phyloP scores from a whole-genome alignment of 2,113 vertebrate genomes.

The Oncorhynchus gorbuscha region DNA sequence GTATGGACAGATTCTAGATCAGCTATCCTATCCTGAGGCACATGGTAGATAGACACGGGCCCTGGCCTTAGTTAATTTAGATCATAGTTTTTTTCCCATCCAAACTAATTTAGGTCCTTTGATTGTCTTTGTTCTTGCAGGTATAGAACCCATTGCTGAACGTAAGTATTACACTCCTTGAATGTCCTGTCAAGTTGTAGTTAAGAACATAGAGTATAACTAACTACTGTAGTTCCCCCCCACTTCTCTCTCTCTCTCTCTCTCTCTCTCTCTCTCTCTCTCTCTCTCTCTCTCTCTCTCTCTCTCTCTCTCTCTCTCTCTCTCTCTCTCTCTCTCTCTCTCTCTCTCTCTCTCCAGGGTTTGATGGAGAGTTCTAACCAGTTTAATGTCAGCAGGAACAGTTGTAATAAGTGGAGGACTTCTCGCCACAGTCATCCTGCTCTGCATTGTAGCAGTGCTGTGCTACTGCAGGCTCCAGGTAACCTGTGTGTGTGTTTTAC shows the following conservation, averaged over 20 bases:
- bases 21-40: too few relatives aligned
- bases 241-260: neutral
- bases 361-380: constrained; percentile 87
- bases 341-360: constrained; percentile 70
- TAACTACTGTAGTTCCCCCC: neutral
- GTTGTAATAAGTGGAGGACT: constrained; percentile 97
- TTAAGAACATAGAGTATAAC: neutral
- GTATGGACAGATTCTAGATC: too few relatives aligned
- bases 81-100: neutral
- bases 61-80: neutral
- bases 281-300: too few relatives aligned
- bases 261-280: neutral
- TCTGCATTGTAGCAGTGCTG: constrained; percentile 93
- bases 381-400: constrained; percentile 98
- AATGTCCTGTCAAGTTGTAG: neutral
- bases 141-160: constrained; percentile 47
- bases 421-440: constrained; percentile 92
- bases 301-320: too few relatives aligned
- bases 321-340: neutral
- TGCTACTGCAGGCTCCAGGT: constrained; percentile 98
- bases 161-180: constrained; percentile 18
- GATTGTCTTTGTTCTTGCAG: constrained; percentile 31
- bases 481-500: constrained; percentile 31
- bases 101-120: constrained; percentile 29
- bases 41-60: too few relatives aligned